These are phyloP conservation scores for Hoplostethus atlanticus DNA, from an alignment of 2,797 vertebrate genomes.

Conservation along the genomic window DNA sequence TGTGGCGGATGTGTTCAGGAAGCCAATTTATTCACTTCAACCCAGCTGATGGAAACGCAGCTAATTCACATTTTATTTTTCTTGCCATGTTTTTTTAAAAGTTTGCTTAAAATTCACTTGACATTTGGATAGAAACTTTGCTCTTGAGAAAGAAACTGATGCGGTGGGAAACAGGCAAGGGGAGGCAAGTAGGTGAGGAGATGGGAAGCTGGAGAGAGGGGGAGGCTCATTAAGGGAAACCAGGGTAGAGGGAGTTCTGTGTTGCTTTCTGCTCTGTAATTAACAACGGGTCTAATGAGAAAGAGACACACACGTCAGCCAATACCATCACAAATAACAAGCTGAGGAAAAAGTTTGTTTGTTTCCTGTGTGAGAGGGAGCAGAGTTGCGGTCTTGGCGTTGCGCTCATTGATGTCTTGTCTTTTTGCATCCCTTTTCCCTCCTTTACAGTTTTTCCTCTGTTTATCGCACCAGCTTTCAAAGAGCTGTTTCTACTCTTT, in stretches of 20 bases:
- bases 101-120: conserved; percentile 18
- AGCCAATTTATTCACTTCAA: conserved; percentile 24
- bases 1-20: not conserved
- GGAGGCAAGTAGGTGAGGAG: conserved; percentile 11
- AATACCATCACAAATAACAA: conserved; percentile 56
- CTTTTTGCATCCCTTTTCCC: conserved; percentile 28
- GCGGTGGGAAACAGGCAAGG: conserved; percentile 1
- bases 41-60: conserved; percentile 9
- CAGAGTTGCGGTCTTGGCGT: conserved; percentile 18
- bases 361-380: conserved; percentile 15
- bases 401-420: conserved; percentile 44
- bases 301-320: conserved; percentile 52
- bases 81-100: not conserved
- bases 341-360: conserved; percentile 52
- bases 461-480: conserved; percentile 24
- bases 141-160: conserved; percentile 31
- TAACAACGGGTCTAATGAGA: conserved; percentile 74
- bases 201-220: conserved; percentile 16
- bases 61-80: conserved; percentile 25
- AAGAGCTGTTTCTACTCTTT: conserved; percentile 32
- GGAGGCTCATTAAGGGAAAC: conserved; percentile 68
- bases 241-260: conserved; percentile 35
- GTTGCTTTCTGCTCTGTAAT: conserved; percentile 68
- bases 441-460: conserved; percentile 9
- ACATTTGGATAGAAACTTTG: conserved; percentile 13